Percentiles rank a stretch among this genome's conserved stretches.
These are phyloP conservation scores for Bubo scandiacus DNA, from an alignment of 2,113 vertebrate genomes.

Conservation along the genomic window DNA sequence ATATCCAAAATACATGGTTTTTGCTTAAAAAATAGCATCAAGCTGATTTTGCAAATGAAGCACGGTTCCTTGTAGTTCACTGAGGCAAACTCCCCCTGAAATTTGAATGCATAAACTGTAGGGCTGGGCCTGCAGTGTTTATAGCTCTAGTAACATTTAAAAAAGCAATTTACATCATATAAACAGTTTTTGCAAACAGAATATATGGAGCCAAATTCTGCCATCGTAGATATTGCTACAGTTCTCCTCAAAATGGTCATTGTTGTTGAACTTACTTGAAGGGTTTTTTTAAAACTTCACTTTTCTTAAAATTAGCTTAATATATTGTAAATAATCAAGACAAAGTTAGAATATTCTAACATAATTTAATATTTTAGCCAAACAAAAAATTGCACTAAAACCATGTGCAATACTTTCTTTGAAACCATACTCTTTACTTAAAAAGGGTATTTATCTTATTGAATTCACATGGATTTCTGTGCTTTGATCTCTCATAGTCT, in stretches of 20 bases:
- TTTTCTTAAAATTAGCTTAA: background rate
- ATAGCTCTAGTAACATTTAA: background rate
- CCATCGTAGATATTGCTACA: background rate
- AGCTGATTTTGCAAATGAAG: background rate
- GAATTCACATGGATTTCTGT: background rate
- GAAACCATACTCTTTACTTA: background rate
- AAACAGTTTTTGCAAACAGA: slow-evolving; percentile 13
- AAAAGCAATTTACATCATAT: slow-evolving; percentile 38
- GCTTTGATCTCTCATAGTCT: background rate
- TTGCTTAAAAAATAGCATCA: background rate
- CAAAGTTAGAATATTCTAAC: background rate
- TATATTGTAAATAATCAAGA: background rate
- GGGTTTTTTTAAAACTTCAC: background rate
- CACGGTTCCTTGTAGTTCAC: background rate
- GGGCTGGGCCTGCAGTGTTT: background rate
- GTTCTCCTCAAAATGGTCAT: background rate
- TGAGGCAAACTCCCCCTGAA: slow-evolving; percentile 19
- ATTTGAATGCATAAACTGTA: background rate
- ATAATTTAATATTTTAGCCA: background rate
- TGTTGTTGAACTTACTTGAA: background rate
- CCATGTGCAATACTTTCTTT: background rate
- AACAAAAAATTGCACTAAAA: background rate
- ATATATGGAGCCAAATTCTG: slow-evolving; percentile 38
- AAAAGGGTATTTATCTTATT: background rate
- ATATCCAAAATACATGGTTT: background rate